Conservation (phyloP, 2,113 vertebrate species). For the Sapajus apella region DNA sequence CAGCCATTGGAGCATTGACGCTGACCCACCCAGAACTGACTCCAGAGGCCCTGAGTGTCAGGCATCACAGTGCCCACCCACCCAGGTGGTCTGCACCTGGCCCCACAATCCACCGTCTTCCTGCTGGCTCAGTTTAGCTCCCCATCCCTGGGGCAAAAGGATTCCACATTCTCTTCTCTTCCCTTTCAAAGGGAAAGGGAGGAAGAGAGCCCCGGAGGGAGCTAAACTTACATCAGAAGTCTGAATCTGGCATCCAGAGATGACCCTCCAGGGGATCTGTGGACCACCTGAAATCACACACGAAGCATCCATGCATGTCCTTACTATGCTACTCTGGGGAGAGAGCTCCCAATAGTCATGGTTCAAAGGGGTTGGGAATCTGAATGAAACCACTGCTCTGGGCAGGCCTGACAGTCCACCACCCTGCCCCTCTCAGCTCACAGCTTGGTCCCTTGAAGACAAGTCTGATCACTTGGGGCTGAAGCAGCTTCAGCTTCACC, state of each 20-base stretch:
- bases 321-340: background rate
- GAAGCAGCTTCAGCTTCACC: background rate
- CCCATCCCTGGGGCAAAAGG: background rate
- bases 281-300: background rate
- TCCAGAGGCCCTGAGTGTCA: background rate
- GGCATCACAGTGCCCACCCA: background rate
- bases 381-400: background rate
- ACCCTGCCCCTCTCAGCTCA: background rate
- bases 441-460: background rate
- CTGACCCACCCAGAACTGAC: background rate
- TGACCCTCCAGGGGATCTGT: background rate
- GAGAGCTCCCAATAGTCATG: background rate
- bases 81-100: background rate
- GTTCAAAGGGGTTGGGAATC: background rate
- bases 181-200: background rate
- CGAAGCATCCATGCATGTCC: rapidly evolving
- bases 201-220: background rate
- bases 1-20: background rate
- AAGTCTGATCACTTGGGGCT: background rate
- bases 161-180: background rate
- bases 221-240: background rate
- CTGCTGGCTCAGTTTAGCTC: background rate
- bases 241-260: background rate
- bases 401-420: background rate
- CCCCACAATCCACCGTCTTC: background rate